These are phyloP conservation scores for Protobothrops flavoviridis DNA, from an alignment of 2,113 vertebrate species.

Conservation along the genomic window DNA sequence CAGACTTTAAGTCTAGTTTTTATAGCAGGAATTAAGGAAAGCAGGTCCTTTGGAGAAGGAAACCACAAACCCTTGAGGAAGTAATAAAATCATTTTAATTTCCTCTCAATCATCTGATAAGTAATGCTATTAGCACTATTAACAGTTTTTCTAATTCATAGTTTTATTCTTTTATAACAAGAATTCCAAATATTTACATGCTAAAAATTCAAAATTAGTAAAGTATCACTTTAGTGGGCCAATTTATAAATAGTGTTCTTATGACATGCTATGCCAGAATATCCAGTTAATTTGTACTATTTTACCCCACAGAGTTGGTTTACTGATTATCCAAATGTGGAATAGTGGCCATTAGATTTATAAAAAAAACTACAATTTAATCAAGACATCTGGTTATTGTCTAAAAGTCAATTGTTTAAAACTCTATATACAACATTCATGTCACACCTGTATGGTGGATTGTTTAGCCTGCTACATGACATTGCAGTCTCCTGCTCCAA, in stretches of 20 bases:
- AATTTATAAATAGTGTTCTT: not conserved
- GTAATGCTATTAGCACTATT: not conserved
- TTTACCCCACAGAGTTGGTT: not conserved
- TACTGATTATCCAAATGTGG: not conserved
- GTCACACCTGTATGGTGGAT: not conserved
- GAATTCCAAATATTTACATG: not conserved
- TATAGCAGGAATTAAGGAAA: not conserved
- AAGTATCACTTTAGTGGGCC: not conserved
- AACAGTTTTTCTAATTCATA: not conserved
- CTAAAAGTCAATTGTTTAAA: not conserved
- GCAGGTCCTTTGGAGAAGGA: slow-evolving; percentile 3
- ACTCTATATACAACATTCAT: not conserved
- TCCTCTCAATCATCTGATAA: not conserved
- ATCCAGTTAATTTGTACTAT: not conserved
- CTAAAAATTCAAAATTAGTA: not conserved
- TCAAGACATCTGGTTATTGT: not conserved
- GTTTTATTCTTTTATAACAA: not conserved
- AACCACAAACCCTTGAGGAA: slow-evolving; percentile 20
- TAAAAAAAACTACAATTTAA: not conserved
- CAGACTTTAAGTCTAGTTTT: not conserved
- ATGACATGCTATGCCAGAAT: not conserved
- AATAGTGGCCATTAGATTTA: not conserved
- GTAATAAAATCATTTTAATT: slow-evolving; percentile 11
- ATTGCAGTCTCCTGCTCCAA: not conserved
- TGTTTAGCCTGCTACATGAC: not conserved